Base-by-base conservation (phyloP, 2,797 vertebrate species). In the Naso thynnoides region DNA sequence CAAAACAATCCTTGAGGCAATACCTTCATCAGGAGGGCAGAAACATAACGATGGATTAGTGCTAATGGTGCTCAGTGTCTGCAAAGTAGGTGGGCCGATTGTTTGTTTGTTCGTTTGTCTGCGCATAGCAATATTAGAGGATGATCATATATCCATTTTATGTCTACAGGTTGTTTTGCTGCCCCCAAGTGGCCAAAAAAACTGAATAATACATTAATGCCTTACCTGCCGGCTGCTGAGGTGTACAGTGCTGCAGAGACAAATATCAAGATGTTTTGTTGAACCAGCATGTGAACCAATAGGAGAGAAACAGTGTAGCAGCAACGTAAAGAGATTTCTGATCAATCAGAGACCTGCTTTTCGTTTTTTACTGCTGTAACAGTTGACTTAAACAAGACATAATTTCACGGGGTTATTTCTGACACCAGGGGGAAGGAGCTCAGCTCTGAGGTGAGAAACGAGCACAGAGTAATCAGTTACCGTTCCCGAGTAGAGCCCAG, bases 401-500 rank as follows among this genome's bases (percentile, higher is more conserved):
- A 0, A 38, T 50, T 59, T 55, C 41, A 36, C 38, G 50, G 50
- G 52, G 7, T 60, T 61, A 27, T 68, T 41, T 39, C 19, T 66
- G 50, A 65, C 58, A 58, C 33, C 70, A 44, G 16, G 47, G 47
- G 61, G 38, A 3, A 48, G 45, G 23, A 48, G 55, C 36, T 60
- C 44, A 26, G 38, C 8, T 38, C 26, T 0, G 58, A 60, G 29
- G 55, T 24, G 59, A 70, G 42, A 44, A 24, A 39, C 3, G 11
- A 39, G 45, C 24, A 36, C 2, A 3, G 45, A 41, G 63, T 47
- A 55, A 60, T 63, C 49, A 39, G 48, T 59, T 55, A 33, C 62
- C 31, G 49, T 6, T 56, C 24, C 52, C 24, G 61, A 62, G 53
- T 48, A 38, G 36, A 80, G 54, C 66, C 24, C 66, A 5, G 65